phyloP scores from a whole-genome alignment of 64 coral and sea anemone genomes.

The Hydrozoanthus tunicans region DNA sequence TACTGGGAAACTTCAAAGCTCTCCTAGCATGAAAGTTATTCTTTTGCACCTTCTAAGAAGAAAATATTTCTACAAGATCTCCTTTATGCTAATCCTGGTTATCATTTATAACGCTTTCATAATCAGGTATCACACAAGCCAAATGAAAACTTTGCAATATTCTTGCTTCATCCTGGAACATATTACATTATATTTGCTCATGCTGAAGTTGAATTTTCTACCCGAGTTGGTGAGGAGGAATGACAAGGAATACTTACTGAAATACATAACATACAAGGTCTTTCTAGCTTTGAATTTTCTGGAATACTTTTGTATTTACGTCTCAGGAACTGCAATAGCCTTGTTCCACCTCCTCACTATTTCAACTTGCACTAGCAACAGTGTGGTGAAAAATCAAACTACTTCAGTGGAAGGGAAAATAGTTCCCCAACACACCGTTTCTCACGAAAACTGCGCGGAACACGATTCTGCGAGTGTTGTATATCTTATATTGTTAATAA shows the following conservation, averaged over 20 bases:
- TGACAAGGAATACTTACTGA: not conserved
- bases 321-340: not conserved
- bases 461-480: not conserved
- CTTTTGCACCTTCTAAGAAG: constrained; percentile 13
- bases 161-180: not conserved
- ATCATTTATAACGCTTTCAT: not conserved
- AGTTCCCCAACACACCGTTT: not conserved
- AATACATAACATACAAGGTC: not conserved
- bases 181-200: not conserved
- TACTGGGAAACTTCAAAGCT: not conserved
- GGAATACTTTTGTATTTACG: constrained; percentile 17
- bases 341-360: constrained; percentile 25
- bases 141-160: constrained; percentile 5
- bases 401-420: not conserved
- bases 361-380: not conserved
- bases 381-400: not conserved
- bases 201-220: constrained; percentile 28
- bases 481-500: constrained; percentile 4
- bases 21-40: not conserved
- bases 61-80: constrained; percentile 54
- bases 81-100: not conserved
- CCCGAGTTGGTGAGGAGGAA: not conserved
- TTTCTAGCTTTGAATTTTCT: not conserved
- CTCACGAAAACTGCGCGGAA: not conserved
- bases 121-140: not conserved